phyloP scores from a whole-genome alignment of 2,113 vertebrate species.

The Conger conger region DNA sequence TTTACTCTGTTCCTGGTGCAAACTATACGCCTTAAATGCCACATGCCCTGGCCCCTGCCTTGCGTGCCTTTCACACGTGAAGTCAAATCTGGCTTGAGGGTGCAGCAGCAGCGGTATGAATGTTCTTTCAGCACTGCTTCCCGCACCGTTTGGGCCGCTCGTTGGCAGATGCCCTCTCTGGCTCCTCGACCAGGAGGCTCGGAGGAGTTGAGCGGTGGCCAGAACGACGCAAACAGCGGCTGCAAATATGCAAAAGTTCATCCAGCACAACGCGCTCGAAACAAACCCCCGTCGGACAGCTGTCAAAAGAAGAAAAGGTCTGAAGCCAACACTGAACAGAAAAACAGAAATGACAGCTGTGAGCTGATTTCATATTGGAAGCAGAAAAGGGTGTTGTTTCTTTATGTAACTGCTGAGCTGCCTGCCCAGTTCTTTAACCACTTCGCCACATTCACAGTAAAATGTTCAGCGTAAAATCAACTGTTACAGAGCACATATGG shows the following conservation, averaged over 20 bases:
- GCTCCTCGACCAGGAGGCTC: neutral
- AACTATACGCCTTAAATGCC: neutral
- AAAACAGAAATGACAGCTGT: neutral
- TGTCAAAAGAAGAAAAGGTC: neutral
- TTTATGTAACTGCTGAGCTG: no score
- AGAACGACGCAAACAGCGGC: neutral
- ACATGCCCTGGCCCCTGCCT: neutral
- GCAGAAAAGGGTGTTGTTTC: no score
- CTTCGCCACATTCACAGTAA: no score
- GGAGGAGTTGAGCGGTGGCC: neutral
- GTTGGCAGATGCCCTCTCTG: neutral
- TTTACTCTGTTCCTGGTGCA: neutral
- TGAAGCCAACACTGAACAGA: neutral
- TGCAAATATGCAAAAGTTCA: neutral
- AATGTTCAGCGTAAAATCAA: no score
- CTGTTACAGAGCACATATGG: no score
- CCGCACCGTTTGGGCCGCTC: neutral
- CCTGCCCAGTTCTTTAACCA: no score
- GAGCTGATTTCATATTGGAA: neutral
- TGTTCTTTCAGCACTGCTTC: neutral
- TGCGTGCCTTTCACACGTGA: no score
- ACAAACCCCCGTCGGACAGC: neutral
- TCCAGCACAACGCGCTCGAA: neutral
- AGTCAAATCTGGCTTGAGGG: no score
- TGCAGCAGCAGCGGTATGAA: neutral